A percentile compares a stretch with the other conserved stretches of the same genome.
Conservation (phyloP, 2,888 invertebrate genomes). For the Drosophila melanocephala region DNA sequence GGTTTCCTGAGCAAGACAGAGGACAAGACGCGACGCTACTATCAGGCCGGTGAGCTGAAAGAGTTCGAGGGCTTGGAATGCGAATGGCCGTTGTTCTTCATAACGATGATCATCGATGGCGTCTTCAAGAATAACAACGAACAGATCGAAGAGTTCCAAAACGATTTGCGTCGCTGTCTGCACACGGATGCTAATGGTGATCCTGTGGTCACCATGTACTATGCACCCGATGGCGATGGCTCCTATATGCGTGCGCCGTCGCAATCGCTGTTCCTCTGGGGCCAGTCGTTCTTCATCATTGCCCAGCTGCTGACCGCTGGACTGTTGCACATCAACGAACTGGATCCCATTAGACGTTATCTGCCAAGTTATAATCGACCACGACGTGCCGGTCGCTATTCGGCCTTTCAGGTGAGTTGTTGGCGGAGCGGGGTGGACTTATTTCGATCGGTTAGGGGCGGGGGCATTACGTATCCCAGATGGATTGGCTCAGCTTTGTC, state of each 20-base stretch:
- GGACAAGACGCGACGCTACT: conserved; percentile 89
- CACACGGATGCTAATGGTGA: conserved; percentile 94
- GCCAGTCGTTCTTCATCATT: conserved; percentile 97
- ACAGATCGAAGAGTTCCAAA: conserved; percentile 97
- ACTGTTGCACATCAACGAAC: conserved; percentile 95
- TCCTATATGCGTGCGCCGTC: conserved; percentile 84
- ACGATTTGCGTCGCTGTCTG: conserved; percentile 92
- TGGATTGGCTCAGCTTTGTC: conserved; percentile 17
- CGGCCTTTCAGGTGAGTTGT: conserved; percentile 95
- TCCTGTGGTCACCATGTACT: conserved; percentile 97
- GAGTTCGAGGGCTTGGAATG: conserved; percentile 98
- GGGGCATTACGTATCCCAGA: not conserved
- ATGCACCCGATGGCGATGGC: conserved; percentile 85
- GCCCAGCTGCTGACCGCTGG: conserved; percentile 96
- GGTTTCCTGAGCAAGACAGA: conserved; percentile 96
- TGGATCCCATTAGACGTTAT: conserved; percentile 97
- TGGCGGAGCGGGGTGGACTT: not conserved
- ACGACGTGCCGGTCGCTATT: conserved; percentile 95
- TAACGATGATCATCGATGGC: conserved; percentile 98
- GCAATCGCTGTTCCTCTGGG: conserved; percentile 94
- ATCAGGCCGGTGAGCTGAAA: conserved; percentile 96
- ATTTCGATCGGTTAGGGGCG: not conserved
- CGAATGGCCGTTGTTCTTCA: conserved; percentile 99
- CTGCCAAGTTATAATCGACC: conserved; percentile 98
- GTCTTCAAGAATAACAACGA: conserved; percentile 94